A percentile compares a stretch with the other conserved stretches of the same genome.
Conservation (phyloP, 2,797 vertebrate genomes). For the Enteromius fasciolatus region DNA sequence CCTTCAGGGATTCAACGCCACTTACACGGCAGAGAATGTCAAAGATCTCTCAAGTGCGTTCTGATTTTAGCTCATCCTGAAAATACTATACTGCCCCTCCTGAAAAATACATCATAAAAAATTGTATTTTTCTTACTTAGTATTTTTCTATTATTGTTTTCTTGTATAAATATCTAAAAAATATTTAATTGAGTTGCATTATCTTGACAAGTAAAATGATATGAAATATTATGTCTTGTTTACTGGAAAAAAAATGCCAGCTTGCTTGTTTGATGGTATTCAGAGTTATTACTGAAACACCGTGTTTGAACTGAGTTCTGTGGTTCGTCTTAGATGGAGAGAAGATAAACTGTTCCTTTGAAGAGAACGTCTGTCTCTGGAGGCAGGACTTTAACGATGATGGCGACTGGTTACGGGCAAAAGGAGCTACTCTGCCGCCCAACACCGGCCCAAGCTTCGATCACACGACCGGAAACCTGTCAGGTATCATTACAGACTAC, state of each 20-base stretch:
- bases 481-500: slow-evolving; percentile 74
- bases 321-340: slow-evolving; percentile 68
- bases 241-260: not conserved
- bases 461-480: slow-evolving; percentile 85
- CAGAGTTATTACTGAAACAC: not conserved
- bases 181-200: no score
- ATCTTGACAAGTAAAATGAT: no score
- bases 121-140: no score
- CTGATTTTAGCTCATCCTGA: not conserved
- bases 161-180: no score
- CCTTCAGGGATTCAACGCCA: slow-evolving; percentile 81
- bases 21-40: slow-evolving; percentile 74
- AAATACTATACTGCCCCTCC: not conserved
- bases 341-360: slow-evolving; percentile 87
- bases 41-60: slow-evolving; percentile 79
- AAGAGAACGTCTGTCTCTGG: slow-evolving; percentile 89
- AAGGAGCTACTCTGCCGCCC: slow-evolving; percentile 71
- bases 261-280: not conserved
- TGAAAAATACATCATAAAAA: no score
- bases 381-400: slow-evolving; percentile 77
- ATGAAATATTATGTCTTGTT: no score
- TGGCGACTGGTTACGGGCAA: slow-evolving; percentile 80
- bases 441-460: slow-evolving; percentile 84
- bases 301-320: not conserved
- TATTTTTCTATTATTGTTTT: no score